These are phyloP conservation scores for Congeria kusceri DNA, from an alignment of 2,888 invertebrate genomes.

Conservation along the genomic window DNA sequence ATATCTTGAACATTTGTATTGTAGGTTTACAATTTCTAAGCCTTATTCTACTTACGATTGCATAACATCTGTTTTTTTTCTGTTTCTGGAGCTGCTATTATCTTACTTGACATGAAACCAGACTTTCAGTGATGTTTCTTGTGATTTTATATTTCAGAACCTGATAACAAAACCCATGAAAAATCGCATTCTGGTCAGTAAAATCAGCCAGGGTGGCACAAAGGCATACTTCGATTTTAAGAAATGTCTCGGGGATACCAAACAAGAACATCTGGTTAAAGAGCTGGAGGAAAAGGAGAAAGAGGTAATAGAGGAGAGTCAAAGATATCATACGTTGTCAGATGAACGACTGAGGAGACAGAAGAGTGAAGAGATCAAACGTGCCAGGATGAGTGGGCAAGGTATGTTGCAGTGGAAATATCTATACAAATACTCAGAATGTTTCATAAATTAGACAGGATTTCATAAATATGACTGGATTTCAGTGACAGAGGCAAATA, in stretches of 20 bases:
- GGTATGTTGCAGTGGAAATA: background rate
- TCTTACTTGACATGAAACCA: no score
- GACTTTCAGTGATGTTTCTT: no score
- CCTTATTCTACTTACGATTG: no score
- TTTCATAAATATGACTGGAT: no score
- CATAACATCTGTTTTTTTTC: no score
- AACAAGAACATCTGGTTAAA: background rate
- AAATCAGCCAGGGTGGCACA: background rate
- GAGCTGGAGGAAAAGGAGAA: background rate
- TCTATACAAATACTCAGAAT: no score
- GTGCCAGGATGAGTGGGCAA: background rate
- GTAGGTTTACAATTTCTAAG: no score
- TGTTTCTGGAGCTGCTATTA: no score
- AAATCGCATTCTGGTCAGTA: background rate
- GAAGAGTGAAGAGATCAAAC: background rate
- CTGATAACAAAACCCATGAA: background rate
- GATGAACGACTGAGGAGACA: background rate
- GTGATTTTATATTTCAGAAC: no score
- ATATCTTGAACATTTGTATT: no score
- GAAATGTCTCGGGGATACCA: background rate
- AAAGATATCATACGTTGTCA: background rate
- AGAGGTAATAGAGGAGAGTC: background rate
- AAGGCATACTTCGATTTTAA: background rate
- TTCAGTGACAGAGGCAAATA: no score
- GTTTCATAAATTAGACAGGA: no score